phyloP scores from a whole-genome alignment of 2,888 invertebrate species.

The Acronicta leporina region DNA sequence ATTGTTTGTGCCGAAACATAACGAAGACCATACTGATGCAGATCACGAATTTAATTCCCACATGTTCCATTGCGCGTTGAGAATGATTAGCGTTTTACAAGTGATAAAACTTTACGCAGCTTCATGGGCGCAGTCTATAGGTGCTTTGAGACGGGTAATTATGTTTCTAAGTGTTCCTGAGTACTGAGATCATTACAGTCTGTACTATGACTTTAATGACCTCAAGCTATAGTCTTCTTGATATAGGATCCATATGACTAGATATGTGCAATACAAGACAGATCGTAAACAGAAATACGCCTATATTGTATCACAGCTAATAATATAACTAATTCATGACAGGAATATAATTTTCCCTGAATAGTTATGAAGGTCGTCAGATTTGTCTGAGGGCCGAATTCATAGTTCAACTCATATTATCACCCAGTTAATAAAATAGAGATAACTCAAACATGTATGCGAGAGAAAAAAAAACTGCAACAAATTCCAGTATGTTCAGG shows the following conservation, averaged over 20 bases:
- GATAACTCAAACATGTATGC: too few species aligned
- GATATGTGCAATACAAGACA: background rate
- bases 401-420: too few species aligned
- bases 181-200: background rate
- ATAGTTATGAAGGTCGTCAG: too few species aligned
- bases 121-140: conserved; percentile 82
- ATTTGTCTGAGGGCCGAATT: too few species aligned
- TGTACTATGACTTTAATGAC: too few species aligned
- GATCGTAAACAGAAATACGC: background rate
- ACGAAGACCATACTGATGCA: conserved; percentile 71
- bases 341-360: too few species aligned
- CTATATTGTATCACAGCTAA: too few species aligned
- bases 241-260: background rate
- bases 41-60: conserved; percentile 72
- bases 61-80: conserved; percentile 75
- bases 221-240: too few species aligned
- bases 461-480: too few species aligned
- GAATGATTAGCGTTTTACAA: conserved; percentile 81
- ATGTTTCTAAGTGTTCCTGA: background rate
- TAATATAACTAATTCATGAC: too few species aligned
- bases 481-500: too few species aligned
- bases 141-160: conserved; percentile 80
- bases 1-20: conserved; percentile 73
- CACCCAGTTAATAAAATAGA: too few species aligned
- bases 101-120: conserved; percentile 81